Evolutionary conservation across 2,888 invertebrate genomes (phyloP).

Genomic region (Cancer borealis): DNA sequence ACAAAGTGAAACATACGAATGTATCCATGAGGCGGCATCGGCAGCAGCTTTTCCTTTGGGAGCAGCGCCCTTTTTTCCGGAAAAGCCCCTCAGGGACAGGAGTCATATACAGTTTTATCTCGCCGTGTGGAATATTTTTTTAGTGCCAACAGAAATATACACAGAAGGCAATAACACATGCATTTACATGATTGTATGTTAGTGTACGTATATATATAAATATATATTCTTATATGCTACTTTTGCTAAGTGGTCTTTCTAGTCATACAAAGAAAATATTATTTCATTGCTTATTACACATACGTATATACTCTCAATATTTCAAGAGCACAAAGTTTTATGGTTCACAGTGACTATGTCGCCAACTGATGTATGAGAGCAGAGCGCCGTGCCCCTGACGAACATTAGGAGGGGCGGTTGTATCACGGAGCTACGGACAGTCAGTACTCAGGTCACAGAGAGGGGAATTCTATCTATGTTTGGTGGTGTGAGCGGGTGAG

Average conservation of each 20-base stretch:
- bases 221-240: slow-evolving; percentile 41
- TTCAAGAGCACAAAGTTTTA: neutral
- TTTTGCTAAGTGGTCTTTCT: neutral
- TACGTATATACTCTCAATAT: neutral
- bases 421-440: neutral
- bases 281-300: neutral
- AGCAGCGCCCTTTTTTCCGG: neutral
- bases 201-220: slow-evolving; percentile 38
- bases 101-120: neutral
- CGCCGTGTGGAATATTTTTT: neutral
- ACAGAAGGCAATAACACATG: slow-evolving; percentile 14
- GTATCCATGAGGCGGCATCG: neutral
- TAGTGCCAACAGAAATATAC: slow-evolving; percentile 11
- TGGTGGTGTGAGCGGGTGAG: neutral
- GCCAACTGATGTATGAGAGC: neutral
- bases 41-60: neutral
- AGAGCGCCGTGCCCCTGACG: neutral
- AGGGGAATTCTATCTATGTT: neutral
- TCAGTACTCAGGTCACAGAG: neutral
- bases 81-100: neutral
- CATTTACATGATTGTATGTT: slow-evolving; percentile 25
- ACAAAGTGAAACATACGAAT: slow-evolving; percentile 17
- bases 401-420: neutral
- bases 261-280: neutral
- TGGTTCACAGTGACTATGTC: neutral